phyloP scores from a whole-genome alignment of 1,140 invertebrate species.

The Pseudomyrmex sp. region DNA sequence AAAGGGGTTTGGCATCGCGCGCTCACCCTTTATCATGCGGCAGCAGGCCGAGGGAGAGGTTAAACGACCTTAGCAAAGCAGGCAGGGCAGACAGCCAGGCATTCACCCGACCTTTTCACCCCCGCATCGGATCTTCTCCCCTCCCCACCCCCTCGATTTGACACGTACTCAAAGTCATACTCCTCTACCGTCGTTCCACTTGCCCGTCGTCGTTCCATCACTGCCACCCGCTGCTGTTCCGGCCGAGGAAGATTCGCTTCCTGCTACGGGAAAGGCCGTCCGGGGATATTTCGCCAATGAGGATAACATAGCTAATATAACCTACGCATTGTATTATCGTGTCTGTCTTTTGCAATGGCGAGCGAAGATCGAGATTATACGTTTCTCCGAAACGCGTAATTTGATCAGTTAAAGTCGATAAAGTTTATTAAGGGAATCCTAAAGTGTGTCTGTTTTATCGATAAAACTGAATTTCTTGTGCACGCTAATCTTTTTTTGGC shows the following conservation, averaged over 20 bases:
- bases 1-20: conserved; percentile 43
- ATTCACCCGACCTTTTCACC: conserved; percentile 62
- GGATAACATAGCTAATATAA: conserved; percentile 40
- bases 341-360: conserved; percentile 30
- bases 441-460: too few species aligned
- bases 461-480: too few species aligned
- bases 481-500: too few species aligned
- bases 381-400: conserved; percentile 8
- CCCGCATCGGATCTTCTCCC: conserved; percentile 25
- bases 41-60: conserved; percentile 47
- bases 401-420: conserved; percentile 35
- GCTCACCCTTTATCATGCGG: conserved; percentile 65
- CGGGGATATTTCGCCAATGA: conserved; percentile 1
- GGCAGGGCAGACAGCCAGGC: conserved; percentile 13
- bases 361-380: conserved; percentile 18
- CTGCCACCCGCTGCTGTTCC: conserved; percentile 62
- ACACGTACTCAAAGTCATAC: conserved; percentile 63
- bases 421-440: background rate
- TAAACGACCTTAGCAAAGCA: conserved; percentile 44
- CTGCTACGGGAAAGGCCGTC: conserved; percentile 10
- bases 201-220: conserved; percentile 66
- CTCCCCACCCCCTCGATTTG: conserved; percentile 65
- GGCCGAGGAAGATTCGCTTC: conserved; percentile 52
- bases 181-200: conserved; percentile 10
- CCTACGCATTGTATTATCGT: conserved; percentile 46